These are phyloP conservation scores for Hydrocynus forskahlii DNA, from an alignment of 2,797 vertebrate genomes.

Conservation along the genomic window DNA sequence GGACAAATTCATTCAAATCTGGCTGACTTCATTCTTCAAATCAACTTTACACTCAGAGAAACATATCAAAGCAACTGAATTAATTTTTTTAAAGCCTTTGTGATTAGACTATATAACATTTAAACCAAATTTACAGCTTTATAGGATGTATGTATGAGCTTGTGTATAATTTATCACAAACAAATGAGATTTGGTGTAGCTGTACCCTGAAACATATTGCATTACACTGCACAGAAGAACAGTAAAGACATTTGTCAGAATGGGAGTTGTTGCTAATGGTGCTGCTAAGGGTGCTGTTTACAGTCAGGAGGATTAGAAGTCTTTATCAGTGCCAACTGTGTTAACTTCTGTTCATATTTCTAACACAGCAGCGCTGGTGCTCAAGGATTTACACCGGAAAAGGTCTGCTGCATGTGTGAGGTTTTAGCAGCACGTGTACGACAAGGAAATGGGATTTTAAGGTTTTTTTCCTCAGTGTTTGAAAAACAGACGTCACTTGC, in stretches of 20 bases:
- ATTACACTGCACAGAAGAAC: not conserved
- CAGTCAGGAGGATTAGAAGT: conserved; percentile 64
- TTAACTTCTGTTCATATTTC: conserved; percentile 65
- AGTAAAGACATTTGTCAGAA: conserved; percentile 32
- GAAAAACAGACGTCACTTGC: conserved; percentile 31
- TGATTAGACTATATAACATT: not conserved
- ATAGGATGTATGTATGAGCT: not conserved
- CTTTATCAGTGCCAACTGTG: conserved; percentile 67
- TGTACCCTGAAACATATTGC: not conserved
- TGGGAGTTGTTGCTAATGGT: conserved; percentile 51
- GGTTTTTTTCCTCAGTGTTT: not conserved
- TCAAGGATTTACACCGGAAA: conserved; percentile 73
- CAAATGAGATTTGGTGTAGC: not conserved
- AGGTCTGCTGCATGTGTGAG: conserved; percentile 62
- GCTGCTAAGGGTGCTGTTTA: conserved; percentile 57
- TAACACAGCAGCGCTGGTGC: conserved; percentile 67
- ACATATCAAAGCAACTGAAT: not conserved
- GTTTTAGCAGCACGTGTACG: conserved; percentile 67
- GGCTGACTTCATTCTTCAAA: not conserved
- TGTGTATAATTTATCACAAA: not conserved
- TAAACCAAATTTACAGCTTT: not conserved
- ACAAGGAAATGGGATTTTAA: conserved; percentile 58
- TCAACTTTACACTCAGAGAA: not conserved
- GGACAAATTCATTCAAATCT: not conserved
- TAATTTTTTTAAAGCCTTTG: too few species aligned